Evolutionary conservation across 2,888 invertebrate species (phyloP).

Genomic region (Hemistola chrysoprasaria): DNA sequence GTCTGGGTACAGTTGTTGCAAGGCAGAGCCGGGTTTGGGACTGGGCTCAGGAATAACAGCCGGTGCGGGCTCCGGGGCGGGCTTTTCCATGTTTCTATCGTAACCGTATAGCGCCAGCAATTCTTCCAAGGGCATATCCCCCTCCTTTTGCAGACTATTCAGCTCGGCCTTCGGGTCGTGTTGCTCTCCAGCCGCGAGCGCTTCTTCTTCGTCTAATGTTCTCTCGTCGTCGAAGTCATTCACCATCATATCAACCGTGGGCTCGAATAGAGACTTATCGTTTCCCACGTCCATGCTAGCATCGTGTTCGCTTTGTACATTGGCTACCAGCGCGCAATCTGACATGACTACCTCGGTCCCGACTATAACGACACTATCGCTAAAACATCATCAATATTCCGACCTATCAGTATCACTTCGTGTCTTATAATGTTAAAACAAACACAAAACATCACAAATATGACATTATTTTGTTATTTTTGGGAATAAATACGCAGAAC

Average conservation of each 20-base stretch:
- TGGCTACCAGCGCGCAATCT: slow-evolving; percentile 79
- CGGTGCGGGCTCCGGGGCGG: slow-evolving; percentile 57
- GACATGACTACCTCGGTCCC: slow-evolving; percentile 74
- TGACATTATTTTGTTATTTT: slow-evolving; percentile 47
- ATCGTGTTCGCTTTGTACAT: slow-evolving; percentile 76
- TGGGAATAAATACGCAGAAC: slow-evolving; percentile 48
- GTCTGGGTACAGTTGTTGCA: slow-evolving; percentile 70
- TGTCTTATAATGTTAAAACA: slow-evolving; percentile 41
- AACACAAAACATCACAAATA: slow-evolving; percentile 53
- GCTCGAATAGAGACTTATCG: slow-evolving; percentile 90
- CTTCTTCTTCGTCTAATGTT: slow-evolving; percentile 98
- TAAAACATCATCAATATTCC: slow-evolving; percentile 55
- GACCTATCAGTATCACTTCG: slow-evolving; percentile 37
- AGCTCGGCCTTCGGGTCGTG: slow-evolving; percentile 94
- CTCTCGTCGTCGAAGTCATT: slow-evolving; percentile 99
- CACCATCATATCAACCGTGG: slow-evolving; percentile 97
- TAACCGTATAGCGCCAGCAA: slow-evolving; percentile 94
- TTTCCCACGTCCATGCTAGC: slow-evolving; percentile 80
- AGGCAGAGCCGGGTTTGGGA: slow-evolving; percentile 73
- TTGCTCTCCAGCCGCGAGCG: slow-evolving; percentile 92
- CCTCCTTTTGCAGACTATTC: slow-evolving; percentile 94
- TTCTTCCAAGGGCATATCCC: slow-evolving; percentile 98
- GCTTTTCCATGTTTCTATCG: slow-evolving; percentile 74
- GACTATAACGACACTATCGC: slow-evolving; percentile 53
- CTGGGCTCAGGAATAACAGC: slow-evolving; percentile 56